Evolutionary conservation across 2,797 vertebrate genomes (phyloP).

Genomic region (Rhinogobio ventralis): DNA sequence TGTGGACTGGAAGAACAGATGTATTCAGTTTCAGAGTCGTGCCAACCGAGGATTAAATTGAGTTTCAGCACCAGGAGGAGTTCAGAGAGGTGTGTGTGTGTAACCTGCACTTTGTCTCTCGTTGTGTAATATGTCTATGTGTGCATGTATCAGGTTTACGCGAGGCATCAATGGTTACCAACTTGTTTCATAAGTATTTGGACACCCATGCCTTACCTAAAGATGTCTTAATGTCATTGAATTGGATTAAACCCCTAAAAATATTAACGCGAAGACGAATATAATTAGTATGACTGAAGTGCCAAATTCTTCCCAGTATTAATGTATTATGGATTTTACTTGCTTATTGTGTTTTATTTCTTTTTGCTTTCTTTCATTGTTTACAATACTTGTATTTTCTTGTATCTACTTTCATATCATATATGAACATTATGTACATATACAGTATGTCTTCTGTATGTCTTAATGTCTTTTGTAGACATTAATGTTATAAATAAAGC

Average conservation of each 20-base stretch:
- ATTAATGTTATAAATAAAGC: background rate
- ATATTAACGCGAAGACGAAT: too few species aligned
- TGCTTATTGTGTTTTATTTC: background rate
- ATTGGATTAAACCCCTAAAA: background rate
- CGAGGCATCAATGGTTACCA: background rate
- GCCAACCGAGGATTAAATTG: background rate
- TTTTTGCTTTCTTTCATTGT: background rate
- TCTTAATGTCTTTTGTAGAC: background rate
- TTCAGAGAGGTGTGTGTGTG: constrained; percentile 20
- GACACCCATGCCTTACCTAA: background rate
- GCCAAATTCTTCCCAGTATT: background rate
- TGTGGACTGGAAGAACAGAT: background rate
- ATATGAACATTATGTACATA: background rate
- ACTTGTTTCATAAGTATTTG: background rate
- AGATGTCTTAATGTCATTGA: background rate
- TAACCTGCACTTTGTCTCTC: background rate
- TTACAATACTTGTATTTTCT: background rate
- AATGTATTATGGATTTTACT: background rate
- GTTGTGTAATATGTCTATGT: background rate
- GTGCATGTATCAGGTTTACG: background rate
- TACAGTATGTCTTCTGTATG: background rate
- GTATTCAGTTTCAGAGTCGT: background rate
- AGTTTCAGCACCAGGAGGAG: background rate
- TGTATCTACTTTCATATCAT: background rate
- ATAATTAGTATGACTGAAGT: too few species aligned